A percentile compares a stretch with the other conserved stretches of the same genome.
Conservation (phyloP, 2,797 vertebrate genomes). For the Discoglossus pictus region DNA sequence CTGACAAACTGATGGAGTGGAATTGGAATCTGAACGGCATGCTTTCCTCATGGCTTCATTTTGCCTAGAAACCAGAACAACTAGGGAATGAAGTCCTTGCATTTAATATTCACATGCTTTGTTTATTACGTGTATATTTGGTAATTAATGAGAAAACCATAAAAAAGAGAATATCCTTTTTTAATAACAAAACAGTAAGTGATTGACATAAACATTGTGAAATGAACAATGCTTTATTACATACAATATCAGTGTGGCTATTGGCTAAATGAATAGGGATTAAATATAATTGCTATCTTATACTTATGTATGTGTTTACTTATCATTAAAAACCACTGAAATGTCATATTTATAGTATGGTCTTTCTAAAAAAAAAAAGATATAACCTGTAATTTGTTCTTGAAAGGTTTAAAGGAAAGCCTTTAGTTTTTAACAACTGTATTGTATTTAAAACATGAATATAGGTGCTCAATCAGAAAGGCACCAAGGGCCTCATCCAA, state of each 20-base stretch:
- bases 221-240: conserved; percentile 30
- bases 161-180: conserved; percentile 22
- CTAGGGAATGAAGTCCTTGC: conserved; percentile 7
- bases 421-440: no score
- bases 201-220: conserved; percentile 32
- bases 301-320: no score
- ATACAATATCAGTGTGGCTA: conserved; percentile 23
- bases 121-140: conserved; percentile 22
- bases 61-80: conserved; percentile 11
- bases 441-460: no score
- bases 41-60: conserved; percentile 32
- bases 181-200: conserved; percentile 27
- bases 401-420: no score
- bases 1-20: conserved; percentile 6
- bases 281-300: no score
- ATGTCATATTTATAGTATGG: no score
- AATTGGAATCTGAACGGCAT: conserved; percentile 8
- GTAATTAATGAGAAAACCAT: conserved; percentile 28
- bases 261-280: conserved; percentile 9
- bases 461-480: no score
- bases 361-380: no score
- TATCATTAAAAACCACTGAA: no score
- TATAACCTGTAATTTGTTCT: no score
- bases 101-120: conserved; percentile 18
- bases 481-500: no score